phyloP scores from a whole-genome alignment of 2,113 vertebrate species.

The Ursus arctos region DNA sequence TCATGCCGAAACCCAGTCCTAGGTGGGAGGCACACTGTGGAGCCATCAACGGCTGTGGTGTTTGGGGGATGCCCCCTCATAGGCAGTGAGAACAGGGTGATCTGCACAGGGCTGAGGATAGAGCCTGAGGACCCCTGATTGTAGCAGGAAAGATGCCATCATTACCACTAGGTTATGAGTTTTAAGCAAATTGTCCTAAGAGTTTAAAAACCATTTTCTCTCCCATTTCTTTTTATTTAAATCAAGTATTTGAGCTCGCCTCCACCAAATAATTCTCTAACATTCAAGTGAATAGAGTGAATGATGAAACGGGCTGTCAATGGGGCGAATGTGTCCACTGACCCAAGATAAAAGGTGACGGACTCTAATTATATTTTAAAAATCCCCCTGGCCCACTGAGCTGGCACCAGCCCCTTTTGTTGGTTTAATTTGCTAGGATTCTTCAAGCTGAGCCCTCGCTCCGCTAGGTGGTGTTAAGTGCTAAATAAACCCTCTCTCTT shows the following conservation, averaged over 20 bases:
- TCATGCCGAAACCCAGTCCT: neutral
- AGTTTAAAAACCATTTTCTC: neutral
- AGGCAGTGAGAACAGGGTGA: neutral
- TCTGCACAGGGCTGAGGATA: neutral
- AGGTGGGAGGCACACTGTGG: neutral
- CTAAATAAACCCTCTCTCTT: neutral
- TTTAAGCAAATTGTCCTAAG: neutral
- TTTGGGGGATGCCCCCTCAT: accelerated
- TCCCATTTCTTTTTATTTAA: slow-evolving; percentile 45
- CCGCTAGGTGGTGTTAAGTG: neutral
- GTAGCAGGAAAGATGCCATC: neutral
- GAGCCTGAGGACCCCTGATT: accelerated
- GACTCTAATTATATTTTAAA: slow-evolving; percentile 55
- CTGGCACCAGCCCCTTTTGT: slow-evolving; percentile 26
- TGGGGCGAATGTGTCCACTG: slow-evolving; percentile 7
- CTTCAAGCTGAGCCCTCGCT: neutral
- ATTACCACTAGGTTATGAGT: neutral
- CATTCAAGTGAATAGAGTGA: slow-evolving; percentile 34
- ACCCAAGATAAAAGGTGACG: slow-evolving; percentile 67
- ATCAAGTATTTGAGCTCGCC: neutral
- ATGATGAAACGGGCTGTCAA: slow-evolving; percentile 53
- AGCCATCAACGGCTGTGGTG: too few species aligned
- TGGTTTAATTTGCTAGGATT: slow-evolving; percentile 44
- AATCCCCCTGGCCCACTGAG: slow-evolving; percentile 55
- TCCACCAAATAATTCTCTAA: slow-evolving; percentile 4